Conservation (phyloP, 2,113 vertebrate species). For the Tenrec ecaudatus region DNA sequence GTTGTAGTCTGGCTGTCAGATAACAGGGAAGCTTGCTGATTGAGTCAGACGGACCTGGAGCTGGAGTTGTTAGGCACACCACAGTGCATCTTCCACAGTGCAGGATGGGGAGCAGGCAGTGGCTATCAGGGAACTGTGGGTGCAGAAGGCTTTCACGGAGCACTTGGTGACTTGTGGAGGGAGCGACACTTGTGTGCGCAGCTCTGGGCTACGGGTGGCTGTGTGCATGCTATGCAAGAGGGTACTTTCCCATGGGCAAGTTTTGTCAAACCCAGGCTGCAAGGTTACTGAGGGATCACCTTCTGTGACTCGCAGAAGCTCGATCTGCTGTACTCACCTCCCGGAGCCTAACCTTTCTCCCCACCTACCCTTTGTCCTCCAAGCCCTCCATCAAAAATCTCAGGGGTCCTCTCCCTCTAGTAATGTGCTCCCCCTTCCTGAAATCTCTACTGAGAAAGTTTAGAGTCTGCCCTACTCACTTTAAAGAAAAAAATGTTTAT, state of each 20-base stretch:
- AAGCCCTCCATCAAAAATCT: not conserved
- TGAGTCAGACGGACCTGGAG: not conserved
- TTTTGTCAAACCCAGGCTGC: too few species aligned
- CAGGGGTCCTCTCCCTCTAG: not conserved
- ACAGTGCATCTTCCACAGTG: not conserved
- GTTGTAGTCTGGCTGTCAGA: not conserved
- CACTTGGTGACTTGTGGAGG: not conserved
- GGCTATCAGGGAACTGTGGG: not conserved
- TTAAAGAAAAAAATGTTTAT: constrained; percentile 12
- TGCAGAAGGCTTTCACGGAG: not conserved
- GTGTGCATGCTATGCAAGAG: not conserved
- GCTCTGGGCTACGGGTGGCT: not conserved
- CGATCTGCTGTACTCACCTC: not conserved
- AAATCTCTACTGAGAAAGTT: constrained; percentile 7
- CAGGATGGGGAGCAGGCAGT: not conserved
- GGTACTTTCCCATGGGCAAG: not conserved
- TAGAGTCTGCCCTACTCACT: not conserved
- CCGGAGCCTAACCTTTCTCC: not conserved
- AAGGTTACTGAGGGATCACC: not conserved
- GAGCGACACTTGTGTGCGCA: not conserved
- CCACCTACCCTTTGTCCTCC: not conserved
- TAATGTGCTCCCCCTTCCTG: not conserved
- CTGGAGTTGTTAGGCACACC: not conserved
- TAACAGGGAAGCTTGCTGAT: not conserved
- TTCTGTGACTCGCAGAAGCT: not conserved